A percentile compares a stretch with the other conserved stretches of the same genome.
phyloP scores from a whole-genome alignment of 1,140 invertebrate genomes.

The Drosophila rhopaloa region DNA sequence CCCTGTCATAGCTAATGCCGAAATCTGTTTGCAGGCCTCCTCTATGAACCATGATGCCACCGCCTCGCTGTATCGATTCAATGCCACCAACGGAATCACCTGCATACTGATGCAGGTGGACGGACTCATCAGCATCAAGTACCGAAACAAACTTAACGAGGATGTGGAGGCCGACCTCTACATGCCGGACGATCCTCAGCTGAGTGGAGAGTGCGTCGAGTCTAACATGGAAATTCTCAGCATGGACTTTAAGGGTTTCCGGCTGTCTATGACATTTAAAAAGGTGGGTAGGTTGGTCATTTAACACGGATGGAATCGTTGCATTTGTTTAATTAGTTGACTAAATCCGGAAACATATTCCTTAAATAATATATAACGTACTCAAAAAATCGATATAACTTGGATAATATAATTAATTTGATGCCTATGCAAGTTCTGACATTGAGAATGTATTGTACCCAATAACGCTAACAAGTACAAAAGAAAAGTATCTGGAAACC shows the following conservation, averaged over 20 bases:
- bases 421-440: background rate
- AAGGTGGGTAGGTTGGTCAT: conserved; percentile 62
- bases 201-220: conserved; percentile 88
- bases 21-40: conserved; percentile 53
- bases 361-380: no score
- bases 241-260: conserved; percentile 90
- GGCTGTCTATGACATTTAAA: conserved; percentile 90
- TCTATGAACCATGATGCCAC: conserved; percentile 80
- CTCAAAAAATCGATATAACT: conserved; percentile 4
- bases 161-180: conserved; percentile 88
- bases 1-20: background rate
- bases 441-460: background rate
- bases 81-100: conserved; percentile 87
- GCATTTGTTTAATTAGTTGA: background rate
- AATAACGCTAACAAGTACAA: conserved; percentile 7
- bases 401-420: background rate
- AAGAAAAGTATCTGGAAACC: background rate
- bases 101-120: conserved; percentile 88
- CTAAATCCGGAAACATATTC: background rate
- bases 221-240: conserved; percentile 89
- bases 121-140: conserved; percentile 88
- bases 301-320: conserved; percentile 1
- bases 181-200: conserved; percentile 87
- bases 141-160: conserved; percentile 88
- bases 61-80: conserved; percentile 87